Conservation (phyloP, 2,888 invertebrate genomes). For the Megamerina dolium region DNA sequence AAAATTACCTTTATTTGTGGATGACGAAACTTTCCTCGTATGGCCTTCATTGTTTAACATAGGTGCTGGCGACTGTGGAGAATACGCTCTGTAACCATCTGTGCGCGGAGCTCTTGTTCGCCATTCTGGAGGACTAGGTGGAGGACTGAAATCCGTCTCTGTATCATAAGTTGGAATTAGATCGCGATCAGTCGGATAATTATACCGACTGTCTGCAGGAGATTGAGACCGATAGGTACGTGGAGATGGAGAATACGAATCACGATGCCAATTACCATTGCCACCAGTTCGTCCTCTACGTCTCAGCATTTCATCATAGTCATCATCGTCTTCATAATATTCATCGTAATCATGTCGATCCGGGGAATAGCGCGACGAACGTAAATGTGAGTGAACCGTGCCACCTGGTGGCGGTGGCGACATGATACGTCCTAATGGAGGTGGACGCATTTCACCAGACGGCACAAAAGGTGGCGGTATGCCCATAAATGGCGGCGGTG, state of each 20-base stretch:
- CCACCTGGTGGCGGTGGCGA: conserved; percentile 50
- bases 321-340: conserved; percentile 28
- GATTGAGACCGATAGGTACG: conserved; percentile 47
- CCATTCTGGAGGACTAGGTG: conserved; percentile 52
- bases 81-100: conserved; percentile 25
- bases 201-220: conserved; percentile 44
- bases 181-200: conserved; percentile 55
- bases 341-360: conserved; percentile 21
- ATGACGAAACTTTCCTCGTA: too few relatives aligned
- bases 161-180: conserved; percentile 52
- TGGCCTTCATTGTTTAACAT: conserved; percentile 14
- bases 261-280: conserved; percentile 32
- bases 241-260: conserved; percentile 40
- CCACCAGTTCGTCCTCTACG: conserved; percentile 7
- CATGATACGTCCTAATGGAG: conserved; percentile 54
- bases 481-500: conserved; percentile 59
- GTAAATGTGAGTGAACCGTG: conserved; percentile 9
- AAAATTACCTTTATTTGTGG: too few relatives aligned
- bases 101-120: conserved; percentile 24
- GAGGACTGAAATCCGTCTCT: conserved; percentile 64
- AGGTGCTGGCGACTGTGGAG: conserved; percentile 10
- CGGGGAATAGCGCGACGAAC: conserved; percentile 22
- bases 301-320: conserved; percentile 11
- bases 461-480: conserved; percentile 54
- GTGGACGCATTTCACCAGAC: conserved; percentile 54